Evolutionary conservation across 2,888 invertebrate species (phyloP).

Genomic region (Polymixis lichenea): DNA sequence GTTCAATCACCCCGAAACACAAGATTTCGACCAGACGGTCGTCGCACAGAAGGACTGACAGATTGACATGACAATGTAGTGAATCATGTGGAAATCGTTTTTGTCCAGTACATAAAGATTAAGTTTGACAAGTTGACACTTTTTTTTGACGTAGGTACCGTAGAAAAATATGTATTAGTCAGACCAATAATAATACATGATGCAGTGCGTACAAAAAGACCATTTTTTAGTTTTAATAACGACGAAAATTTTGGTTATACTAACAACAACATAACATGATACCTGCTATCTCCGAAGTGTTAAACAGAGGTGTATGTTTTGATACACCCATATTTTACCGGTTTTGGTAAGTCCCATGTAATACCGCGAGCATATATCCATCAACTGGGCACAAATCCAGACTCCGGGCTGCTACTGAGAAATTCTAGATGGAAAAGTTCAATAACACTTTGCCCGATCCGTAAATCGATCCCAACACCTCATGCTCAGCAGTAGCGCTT

Average conservation of each 20-base stretch:
- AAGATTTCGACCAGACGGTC: conserved; percentile 15
- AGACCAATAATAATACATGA: neutral
- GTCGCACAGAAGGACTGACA: conserved; percentile 7
- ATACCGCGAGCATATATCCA: no score
- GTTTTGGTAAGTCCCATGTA: no score
- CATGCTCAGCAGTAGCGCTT: no score
- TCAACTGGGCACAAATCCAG: no score
- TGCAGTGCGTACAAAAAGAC: neutral
- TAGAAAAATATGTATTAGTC: conserved; percentile 9
- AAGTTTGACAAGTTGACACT: conserved; percentile 20
- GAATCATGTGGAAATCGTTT: conserved; percentile 28
- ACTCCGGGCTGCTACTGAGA: no score
- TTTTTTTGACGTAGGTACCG: conserved; percentile 2
- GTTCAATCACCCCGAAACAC: conserved; percentile 21
- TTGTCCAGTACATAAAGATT: conserved; percentile 26
- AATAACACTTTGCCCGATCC: no score
- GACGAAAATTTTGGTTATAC: neutral
- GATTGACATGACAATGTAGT: conserved; percentile 8
- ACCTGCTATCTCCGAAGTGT: no score
- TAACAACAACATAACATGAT: no score
- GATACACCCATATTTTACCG: no score
- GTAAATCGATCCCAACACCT: no score
- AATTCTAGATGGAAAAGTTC: no score
- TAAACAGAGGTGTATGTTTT: no score
- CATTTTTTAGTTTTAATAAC: neutral